phyloP scores from a whole-genome alignment of 1,140 invertebrate genomes.

The Cotesia chilonis region DNA sequence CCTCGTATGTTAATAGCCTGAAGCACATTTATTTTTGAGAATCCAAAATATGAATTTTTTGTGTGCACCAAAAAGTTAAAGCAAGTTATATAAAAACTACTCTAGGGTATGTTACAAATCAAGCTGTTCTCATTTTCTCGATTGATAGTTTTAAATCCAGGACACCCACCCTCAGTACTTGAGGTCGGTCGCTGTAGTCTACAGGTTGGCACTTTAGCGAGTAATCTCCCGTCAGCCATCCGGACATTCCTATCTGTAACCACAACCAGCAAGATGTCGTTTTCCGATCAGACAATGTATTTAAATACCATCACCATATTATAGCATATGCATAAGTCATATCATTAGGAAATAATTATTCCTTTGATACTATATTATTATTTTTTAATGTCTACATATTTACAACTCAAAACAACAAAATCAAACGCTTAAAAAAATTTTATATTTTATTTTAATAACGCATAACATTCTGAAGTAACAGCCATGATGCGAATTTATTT shows the following conservation, averaged over 20 bases:
- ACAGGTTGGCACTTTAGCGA: slow-evolving; percentile 94
- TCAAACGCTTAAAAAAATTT: background rate
- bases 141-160: slow-evolving; percentile 28
- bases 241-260: slow-evolving; percentile 85
- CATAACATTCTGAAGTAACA: no score
- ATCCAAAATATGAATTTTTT: background rate
- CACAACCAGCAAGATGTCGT: slow-evolving; percentile 64
- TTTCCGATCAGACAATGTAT: slow-evolving; percentile 50
- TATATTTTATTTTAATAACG: no score
- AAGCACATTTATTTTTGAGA: slow-evolving; percentile 19
- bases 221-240: slow-evolving; percentile 91
- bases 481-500: no score
- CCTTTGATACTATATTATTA: background rate
- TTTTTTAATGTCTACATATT: background rate
- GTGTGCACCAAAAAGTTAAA: slow-evolving; percentile 19
- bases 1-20: slow-evolving; percentile 14
- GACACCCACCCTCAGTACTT: slow-evolving; percentile 86
- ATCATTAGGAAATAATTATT: slow-evolving; percentile 11
- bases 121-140: slow-evolving; percentile 25
- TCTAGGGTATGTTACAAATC: slow-evolving; percentile 25
- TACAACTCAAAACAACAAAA: background rate
- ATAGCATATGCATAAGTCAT: background rate
- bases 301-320: slow-evolving; percentile 34
- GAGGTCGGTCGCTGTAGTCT: slow-evolving; percentile 88
- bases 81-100: slow-evolving; percentile 14